phyloP scores from a whole-genome alignment of 2,888 invertebrate species.

The Drosophila rubida region DNA sequence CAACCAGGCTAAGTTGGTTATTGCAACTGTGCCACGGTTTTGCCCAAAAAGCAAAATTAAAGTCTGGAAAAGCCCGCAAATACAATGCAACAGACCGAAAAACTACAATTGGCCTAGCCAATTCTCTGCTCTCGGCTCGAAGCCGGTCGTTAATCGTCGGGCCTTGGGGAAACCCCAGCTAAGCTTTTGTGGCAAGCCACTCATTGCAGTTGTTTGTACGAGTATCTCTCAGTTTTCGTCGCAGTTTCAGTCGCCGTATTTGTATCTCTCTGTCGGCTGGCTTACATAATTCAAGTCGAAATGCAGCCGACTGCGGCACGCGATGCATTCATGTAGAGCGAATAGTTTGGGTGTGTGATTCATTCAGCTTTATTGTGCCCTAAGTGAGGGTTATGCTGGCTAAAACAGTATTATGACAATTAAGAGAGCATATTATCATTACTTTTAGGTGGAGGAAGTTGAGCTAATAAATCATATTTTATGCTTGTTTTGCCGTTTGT shows the following conservation, averaged over 20 bases:
- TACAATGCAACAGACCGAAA: conserved; percentile 34
- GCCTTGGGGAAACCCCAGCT: conserved; percentile 76
- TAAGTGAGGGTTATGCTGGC: not conserved
- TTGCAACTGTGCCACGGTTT: conserved; percentile 63
- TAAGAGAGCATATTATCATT: not conserved
- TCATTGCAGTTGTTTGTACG: conserved; percentile 14
- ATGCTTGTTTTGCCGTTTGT: too few species aligned
- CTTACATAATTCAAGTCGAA: conserved; percentile 63
- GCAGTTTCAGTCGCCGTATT: conserved; percentile 16
- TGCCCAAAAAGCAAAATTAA: conserved; percentile 38
- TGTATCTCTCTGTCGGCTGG: conserved; percentile 31
- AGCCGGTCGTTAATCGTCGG: conserved; percentile 51
- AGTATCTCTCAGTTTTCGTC: conserved; percentile 9
- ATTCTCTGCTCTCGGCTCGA: conserved; percentile 45
- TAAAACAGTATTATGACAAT: not conserved
- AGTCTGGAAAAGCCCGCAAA: conserved; percentile 59
- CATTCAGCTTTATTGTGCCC: conserved; percentile 32
- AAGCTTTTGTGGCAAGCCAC: conserved; percentile 49
- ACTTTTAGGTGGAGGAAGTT: not conserved
- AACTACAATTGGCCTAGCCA: conserved; percentile 50
- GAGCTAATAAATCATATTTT: not conserved
- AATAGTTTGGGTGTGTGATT: conserved; percentile 47
- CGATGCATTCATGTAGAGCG: conserved; percentile 56
- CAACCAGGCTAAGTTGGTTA: conserved; percentile 3
- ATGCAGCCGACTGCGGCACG: conserved; percentile 58